Conservation (phyloP, 2,797 vertebrate species). For the Holocentrus rufus region DNA sequence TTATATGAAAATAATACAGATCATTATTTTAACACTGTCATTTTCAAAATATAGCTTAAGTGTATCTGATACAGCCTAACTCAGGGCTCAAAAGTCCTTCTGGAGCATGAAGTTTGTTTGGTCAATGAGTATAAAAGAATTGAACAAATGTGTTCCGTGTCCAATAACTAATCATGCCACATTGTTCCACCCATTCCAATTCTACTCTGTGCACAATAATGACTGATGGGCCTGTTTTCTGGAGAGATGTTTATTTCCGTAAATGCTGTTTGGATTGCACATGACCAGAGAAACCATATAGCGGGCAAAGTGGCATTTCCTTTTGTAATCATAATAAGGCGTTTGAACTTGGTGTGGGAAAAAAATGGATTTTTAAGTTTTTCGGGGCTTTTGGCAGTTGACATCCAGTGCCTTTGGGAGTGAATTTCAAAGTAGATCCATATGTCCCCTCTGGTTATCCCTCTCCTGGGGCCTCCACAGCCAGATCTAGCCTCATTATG, state of each 20-base stretch:
- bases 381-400: conserved; percentile 43
- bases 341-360: conserved; percentile 8
- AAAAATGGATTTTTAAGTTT: conserved; percentile 38
- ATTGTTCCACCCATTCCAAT: neutral
- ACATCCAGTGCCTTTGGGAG: conserved; percentile 44
- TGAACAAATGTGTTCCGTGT: too few species aligned
- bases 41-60: too few species aligned
- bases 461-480: conserved; percentile 46
- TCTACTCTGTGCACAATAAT: conserved; percentile 1
- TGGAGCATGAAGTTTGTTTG: too few species aligned
- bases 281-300: conserved; percentile 13
- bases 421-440: conserved; percentile 57
- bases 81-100: too few species aligned
- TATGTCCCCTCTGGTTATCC: conserved; percentile 38
- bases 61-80: too few species aligned
- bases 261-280: neutral
- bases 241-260: neutral
- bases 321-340: neutral
- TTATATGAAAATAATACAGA: too few species aligned
- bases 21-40: too few species aligned
- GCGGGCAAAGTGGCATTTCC: neutral
- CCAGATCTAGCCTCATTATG: conserved; percentile 62
- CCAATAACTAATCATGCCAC: too few species aligned
- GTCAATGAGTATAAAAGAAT: too few species aligned
- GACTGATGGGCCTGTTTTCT: conserved; percentile 20